Evolutionary conservation across 2,888 invertebrate species (phyloP), one percentile per base, ranked within the genome.

Genomic region (Agelastica alni): DNA sequence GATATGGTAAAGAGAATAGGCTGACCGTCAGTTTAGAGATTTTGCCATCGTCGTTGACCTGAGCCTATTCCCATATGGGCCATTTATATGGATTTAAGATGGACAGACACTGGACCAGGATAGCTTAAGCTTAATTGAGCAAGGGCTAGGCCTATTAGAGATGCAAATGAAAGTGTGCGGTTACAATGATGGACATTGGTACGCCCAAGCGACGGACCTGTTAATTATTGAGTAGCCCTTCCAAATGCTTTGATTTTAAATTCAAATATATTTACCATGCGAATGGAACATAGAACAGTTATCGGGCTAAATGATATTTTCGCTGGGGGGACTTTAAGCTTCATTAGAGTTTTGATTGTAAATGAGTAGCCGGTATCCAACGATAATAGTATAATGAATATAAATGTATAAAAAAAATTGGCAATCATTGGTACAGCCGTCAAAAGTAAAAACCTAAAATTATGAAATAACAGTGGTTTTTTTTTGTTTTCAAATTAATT

Each of bases 61-160:
- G 57, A 57, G 63, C 60, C 54, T 65, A 70, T 72, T 75, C 75
- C 75, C 75, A 71, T 70, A 70, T 73, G 75, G 71, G 70, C 71
- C 74, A 74, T 76, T 76, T 75, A 75, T 74, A 70, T 70, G 74
- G 75, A 75, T 76, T 76, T 76, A 75, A 76, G 76, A 75, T 71
- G 73, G 69, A 72, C 73, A 70, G 70, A 70, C 68, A 64, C 64
- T 65, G 64, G 65, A 67, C 68, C 62, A 47, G 63, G 59, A 58
- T 42, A 64, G 71, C 70, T 70, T 71, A 66, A 68, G 73, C 72
- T 73, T 72, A 73, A 73, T 73, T 72, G 70, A 71, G 70, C 73
- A 64, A 69, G 71, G 74, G 70, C 68, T 64, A 63, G 61, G 58
- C 72, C 69, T 71, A 74, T 75, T 75, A 75, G 70, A 65, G 69